Evolutionary conservation across 2,113 vertebrate genomes (phyloP), one percentile per base, ranked within the genome.

Genomic region (Pithys albifrons): DNA sequence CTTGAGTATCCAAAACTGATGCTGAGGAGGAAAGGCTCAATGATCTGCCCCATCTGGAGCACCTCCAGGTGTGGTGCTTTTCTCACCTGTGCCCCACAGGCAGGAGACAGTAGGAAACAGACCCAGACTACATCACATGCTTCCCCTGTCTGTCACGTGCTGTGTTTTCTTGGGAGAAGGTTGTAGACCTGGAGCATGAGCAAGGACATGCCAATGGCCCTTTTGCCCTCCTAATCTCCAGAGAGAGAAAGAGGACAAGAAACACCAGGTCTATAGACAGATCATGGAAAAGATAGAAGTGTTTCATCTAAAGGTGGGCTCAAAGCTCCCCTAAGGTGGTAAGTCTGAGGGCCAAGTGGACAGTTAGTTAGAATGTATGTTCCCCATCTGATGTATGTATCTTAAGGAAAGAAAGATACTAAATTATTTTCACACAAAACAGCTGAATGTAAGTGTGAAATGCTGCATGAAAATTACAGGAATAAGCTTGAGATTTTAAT

Each of bases 71-170:
- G 1, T 16, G 35, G 33, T 49, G 22, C 25, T 19, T 43, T 76
- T 55, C 45, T 61, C 69, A 49, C 35, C 23, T 27, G 52, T 8
- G 22, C 45, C 3, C 5, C 3, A 2, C 76, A 80, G 25, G 43
- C 66, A 71, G 54, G 24, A 85, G 74, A 52, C 20, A 58, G 27
- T 2, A 58, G 49, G 64, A 29, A 93, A 64, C 22, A 66, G 72
- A 82, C 20, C 25, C 37, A 72, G 54, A 11, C 0, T 22, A 45
- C 2, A 37, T 15, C 0, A 0, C 14, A 33, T 0, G 3, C 33
- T 46, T 69, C 33, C 41, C 27, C 37, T 24, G 33, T 7, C 54
- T 35, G 4, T 8, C 0, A 0, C 24, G 14, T 8, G 24, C 52
- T 13, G 7, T 5, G 13, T 52, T 73, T 45, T 10, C 48, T 73